Conservation (phyloP, 2,113 vertebrate genomes). For the Columba janthina region DNA sequence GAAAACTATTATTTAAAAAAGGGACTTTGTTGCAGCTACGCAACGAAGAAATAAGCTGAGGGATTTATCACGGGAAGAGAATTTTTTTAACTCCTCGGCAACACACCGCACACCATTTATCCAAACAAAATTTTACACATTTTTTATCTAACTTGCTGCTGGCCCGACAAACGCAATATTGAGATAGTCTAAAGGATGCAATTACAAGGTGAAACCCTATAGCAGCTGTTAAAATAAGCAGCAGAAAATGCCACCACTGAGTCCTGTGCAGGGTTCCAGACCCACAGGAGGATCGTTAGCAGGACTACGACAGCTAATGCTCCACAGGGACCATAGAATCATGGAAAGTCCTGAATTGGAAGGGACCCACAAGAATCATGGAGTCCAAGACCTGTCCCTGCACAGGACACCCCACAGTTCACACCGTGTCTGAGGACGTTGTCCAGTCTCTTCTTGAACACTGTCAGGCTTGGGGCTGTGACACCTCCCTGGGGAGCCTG, state of each 20-base stretch:
- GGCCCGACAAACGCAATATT: neutral
- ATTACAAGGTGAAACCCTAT: neutral
- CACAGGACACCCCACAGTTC: too few relatives aligned
- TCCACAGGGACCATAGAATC: neutral
- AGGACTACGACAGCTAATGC: neutral
- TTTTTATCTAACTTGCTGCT: neutral
- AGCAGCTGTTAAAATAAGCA: neutral
- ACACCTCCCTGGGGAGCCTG: too few relatives aligned
- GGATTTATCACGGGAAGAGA: neutral
- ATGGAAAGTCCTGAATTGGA: too few relatives aligned
- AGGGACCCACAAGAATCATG: too few relatives aligned
- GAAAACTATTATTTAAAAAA: neutral
- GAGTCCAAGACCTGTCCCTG: too few relatives aligned
- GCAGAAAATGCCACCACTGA: neutral
- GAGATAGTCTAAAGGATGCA: neutral
- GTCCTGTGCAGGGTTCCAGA: rapidly evolving
- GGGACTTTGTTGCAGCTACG: neutral
- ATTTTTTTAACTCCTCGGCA: neutral
- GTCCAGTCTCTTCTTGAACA: too few relatives aligned
- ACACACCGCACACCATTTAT: neutral
- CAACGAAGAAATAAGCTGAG: neutral
- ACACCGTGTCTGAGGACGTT: too few relatives aligned
- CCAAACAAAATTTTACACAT: neutral
- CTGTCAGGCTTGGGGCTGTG: too few relatives aligned
- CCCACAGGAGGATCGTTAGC: rapidly evolving